Conservation (phyloP, 2,113 vertebrate species). For the Condylura cristata region DNA sequence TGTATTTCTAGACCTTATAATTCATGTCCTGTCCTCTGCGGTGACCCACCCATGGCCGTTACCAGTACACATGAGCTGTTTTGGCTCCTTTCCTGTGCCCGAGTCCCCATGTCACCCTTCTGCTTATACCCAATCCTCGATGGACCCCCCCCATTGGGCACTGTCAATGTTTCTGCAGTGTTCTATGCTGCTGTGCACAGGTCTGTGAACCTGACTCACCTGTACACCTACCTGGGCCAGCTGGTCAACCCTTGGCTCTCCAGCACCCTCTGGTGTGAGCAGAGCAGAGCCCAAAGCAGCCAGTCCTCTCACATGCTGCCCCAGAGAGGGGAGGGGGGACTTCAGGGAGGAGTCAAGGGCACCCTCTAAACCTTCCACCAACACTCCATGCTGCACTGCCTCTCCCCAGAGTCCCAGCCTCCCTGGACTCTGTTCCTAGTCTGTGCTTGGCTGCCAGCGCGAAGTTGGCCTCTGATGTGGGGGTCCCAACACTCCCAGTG, state of each 20-base stretch:
- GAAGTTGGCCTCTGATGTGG: neutral
- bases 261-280: neutral
- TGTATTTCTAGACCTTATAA: neutral
- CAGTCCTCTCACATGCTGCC: neutral
- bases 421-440: neutral
- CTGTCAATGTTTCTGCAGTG: neutral
- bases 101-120: neutral
- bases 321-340: rapidly evolving
- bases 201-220: neutral
- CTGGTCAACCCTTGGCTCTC: neutral
- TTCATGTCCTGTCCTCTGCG: neutral
- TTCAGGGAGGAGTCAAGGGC: neutral
- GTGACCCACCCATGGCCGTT: neutral
- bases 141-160: neutral
- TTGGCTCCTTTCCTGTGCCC: neutral
- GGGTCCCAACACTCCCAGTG: neutral
- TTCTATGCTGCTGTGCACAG: neutral
- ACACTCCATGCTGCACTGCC: neutral
- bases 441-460: neutral
- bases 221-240: neutral
- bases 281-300: neutral
- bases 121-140: neutral
- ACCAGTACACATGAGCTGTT: rapidly evolving
- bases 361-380: neutral
- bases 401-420: neutral